Evolutionary conservation across 2,797 vertebrate species (phyloP).

Genomic region (Sebastiscus albofasciatus): DNA sequence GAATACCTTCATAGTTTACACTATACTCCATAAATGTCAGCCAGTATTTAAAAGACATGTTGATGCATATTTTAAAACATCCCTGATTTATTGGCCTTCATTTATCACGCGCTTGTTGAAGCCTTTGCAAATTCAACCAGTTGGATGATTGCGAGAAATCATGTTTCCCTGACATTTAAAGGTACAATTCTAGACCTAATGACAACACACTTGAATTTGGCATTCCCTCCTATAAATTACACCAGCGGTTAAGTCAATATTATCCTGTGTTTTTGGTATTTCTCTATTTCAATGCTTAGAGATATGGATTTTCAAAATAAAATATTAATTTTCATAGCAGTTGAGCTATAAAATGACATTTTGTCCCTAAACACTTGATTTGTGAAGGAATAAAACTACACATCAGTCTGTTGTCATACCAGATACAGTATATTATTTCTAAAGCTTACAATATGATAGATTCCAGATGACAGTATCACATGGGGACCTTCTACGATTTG

Average conservation of each 20-base stretch:
- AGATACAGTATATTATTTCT: background rate
- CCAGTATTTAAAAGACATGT: slow-evolving; percentile 38
- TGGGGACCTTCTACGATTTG: background rate
- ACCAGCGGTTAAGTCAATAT: background rate
- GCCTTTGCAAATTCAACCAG: background rate
- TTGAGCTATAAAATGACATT: background rate
- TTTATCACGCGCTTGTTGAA: slow-evolving; percentile 53
- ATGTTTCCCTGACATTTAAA: background rate
- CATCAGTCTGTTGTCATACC: background rate
- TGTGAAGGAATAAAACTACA: background rate
- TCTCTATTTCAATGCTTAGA: background rate
- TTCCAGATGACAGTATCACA: background rate
- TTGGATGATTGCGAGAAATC: background rate
- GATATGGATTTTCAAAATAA: background rate
- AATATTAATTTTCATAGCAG: background rate
- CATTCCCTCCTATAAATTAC: background rate
- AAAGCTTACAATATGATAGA: background rate
- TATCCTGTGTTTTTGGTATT: background rate
- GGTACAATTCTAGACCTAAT: no score
- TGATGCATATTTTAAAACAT: slow-evolving; percentile 34
- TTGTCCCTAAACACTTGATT: background rate
- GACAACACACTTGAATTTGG: background rate
- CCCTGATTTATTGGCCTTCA: slow-evolving; percentile 64
- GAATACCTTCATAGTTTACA: slow-evolving; percentile 20
- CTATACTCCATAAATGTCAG: slow-evolving; percentile 35